Base-by-base conservation (phyloP, 2,888 invertebrate species). In the Stenoptilia bipunctidactyla region DNA sequence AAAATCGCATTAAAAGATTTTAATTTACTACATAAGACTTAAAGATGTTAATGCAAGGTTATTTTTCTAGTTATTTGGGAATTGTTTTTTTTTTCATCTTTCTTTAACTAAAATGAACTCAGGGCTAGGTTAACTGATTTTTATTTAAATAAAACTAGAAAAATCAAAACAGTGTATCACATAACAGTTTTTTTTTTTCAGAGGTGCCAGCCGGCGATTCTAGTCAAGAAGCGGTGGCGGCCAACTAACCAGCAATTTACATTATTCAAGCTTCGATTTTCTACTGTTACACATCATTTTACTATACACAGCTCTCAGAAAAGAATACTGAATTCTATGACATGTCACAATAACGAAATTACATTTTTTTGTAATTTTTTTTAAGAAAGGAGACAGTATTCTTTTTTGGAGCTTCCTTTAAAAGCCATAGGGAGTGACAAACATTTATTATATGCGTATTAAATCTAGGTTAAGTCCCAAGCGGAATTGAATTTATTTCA, bases 361-460 rank as follows among this genome's bases (percentile, higher is more conserved):
- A n/a, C n/a, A n/a, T n/a, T n/a, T n/a, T n/a, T n/a, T n/a, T n/a
- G n/a, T n/a, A n/a, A n/a, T n/a, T n/a, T n/a, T n/a, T n/a, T 30
- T 10, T 9, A n/a, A 4, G 4, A 12, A 4, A 30, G n/a, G 3
- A 9, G 30, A 10, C 3, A 30, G 12, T 30, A 30, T 30, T 30
- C 9, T 30, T 30, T 30, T 9, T 30, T 30, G 30, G 12, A 4
- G 30, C 30, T 30, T 3, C 3, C 12, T 39, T 63, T 64, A 59
- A 58, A 57, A 62, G 70, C 75, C 73, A 71, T 73, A 73, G 68
- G 59, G 56, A 74, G 74, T 72, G 70, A 75, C 61, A 65, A 65
- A 75, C 73, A 72, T 70, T 74, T 75, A 79, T 74, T 73, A 75
- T 74, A 77, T 73, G 72, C 76, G 64, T 79, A 82, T 74, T 72